phyloP scores from a whole-genome alignment of 30 jellyfish, hydroid and myxozoan species.

The Pelagia noctiluca region DNA sequence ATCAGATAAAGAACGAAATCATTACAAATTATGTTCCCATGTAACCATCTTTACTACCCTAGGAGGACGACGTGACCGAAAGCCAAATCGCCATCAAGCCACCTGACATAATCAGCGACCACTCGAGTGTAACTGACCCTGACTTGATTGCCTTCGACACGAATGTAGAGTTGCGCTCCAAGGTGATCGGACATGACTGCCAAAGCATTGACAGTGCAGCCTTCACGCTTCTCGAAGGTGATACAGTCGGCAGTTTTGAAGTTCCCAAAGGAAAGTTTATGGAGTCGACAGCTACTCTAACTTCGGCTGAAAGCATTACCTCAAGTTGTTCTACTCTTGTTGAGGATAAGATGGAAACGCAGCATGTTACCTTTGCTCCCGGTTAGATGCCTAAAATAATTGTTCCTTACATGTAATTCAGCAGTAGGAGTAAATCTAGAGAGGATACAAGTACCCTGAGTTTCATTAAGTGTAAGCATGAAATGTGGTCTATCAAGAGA shows the following conservation, averaged over 20 bases:
- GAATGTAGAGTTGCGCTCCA: slow-evolving; percentile 34
- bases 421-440: neutral
- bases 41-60: neutral
- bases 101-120: slow-evolving; percentile 68
- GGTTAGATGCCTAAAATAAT: slow-evolving; percentile 75
- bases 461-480: no score
- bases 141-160: slow-evolving; percentile 82
- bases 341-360: slow-evolving; percentile 48
- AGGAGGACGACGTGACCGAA: slow-evolving; percentile 31
- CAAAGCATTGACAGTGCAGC: slow-evolving; percentile 95
- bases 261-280: slow-evolving; percentile 70
- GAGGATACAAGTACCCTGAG: no score
- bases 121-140: slow-evolving; percentile 77
- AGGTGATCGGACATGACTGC: slow-evolving; percentile 71
- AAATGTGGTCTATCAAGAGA: slow-evolving; percentile 4
- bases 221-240: slow-evolving; percentile 86
- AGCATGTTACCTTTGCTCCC: slow-evolving; percentile 85
- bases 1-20: neutral
- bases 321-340: slow-evolving; percentile 69
- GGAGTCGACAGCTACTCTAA: slow-evolving; percentile 35
- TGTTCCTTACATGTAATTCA: no score
- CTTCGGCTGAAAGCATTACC: slow-evolving; percentile 56
- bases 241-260: slow-evolving; percentile 62
- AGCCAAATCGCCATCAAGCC: slow-evolving; percentile 38
- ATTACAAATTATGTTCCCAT: neutral